phyloP scores from a whole-genome alignment of 2,888 invertebrate genomes.

The Cancer borealis region DNA sequence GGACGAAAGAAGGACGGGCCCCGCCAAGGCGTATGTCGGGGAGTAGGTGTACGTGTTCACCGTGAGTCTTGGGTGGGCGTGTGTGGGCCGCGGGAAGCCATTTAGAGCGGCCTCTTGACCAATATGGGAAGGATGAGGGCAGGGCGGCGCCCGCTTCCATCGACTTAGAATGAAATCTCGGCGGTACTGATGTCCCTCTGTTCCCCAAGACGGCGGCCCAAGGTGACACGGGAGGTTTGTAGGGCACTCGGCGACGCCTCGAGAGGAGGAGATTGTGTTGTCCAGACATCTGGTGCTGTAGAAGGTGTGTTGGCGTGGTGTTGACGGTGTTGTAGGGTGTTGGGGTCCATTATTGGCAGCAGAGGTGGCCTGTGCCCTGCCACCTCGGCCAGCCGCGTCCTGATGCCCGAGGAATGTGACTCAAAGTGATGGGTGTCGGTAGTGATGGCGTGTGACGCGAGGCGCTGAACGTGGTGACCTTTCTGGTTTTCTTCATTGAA shows the following conservation, averaged over 20 bases:
- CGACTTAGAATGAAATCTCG: neutral
- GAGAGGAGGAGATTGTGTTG: neutral
- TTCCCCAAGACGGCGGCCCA: neutral
- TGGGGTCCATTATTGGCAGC: neutral
- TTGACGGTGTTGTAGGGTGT: neutral
- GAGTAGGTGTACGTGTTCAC: neutral
- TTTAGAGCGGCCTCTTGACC: neutral
- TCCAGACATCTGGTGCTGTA: neutral
- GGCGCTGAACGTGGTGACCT: neutral
- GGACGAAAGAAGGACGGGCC: neutral
- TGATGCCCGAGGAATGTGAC: neutral
- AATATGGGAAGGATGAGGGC: constrained; percentile 4
- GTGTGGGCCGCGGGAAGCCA: constrained; percentile 17
- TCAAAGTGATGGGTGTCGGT: neutral
- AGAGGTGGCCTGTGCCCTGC: neutral
- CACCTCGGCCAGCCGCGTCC: neutral
- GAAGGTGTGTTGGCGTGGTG: neutral
- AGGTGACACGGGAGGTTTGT: neutral
- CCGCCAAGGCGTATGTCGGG: neutral
- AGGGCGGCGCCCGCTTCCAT: neutral
- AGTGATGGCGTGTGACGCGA: neutral
- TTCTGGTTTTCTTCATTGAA: neutral
- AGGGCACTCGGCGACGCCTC: neutral
- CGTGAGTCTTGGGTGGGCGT: neutral
- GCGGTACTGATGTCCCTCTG: neutral